Evolutionary conservation across 2,797 vertebrate genomes (phyloP).

Genomic region (Dipus sagitta): DNA sequence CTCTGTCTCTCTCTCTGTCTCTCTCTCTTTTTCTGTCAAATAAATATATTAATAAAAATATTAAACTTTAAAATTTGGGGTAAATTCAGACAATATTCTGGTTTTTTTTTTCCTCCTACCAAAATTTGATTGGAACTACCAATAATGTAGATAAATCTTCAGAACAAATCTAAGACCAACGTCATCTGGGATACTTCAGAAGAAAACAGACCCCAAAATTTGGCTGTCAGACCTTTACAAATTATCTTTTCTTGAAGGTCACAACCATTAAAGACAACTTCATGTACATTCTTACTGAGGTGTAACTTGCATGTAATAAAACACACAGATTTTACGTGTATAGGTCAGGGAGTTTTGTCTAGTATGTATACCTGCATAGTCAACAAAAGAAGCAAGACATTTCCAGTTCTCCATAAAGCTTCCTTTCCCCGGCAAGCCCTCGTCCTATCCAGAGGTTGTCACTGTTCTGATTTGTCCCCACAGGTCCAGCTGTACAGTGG

Average conservation of each 20-base stretch:
- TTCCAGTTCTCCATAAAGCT: neutral
- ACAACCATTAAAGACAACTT: neutral
- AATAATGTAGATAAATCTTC: conserved; percentile 18
- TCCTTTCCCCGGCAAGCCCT: neutral
- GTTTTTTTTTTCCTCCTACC: neutral
- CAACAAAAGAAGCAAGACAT: neutral
- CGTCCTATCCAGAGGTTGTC: neutral
- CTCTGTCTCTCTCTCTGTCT: no score
- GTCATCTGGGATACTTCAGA: conserved; percentile 1
- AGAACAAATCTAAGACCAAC: conserved; percentile 26
- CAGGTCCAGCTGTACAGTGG: neutral
- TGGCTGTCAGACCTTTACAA: neutral
- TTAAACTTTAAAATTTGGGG: neutral
- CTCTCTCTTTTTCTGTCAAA: no score
- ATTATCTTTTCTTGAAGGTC: conserved; percentile 25
- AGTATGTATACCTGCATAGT: neutral
- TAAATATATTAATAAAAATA: neutral
- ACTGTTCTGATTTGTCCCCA: neutral
- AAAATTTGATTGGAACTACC: conserved; percentile 45
- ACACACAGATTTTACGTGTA: neutral
- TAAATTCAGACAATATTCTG: neutral
- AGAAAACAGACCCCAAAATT: neutral
- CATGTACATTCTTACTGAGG: neutral
- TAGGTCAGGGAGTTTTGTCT: neutral
- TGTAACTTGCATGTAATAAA: neutral